Percentiles rank a stretch among this genome's conserved stretches.
Evolutionary conservation across 1,140 invertebrate genomes (phyloP).

Genomic region (Myzus persicae): DNA sequence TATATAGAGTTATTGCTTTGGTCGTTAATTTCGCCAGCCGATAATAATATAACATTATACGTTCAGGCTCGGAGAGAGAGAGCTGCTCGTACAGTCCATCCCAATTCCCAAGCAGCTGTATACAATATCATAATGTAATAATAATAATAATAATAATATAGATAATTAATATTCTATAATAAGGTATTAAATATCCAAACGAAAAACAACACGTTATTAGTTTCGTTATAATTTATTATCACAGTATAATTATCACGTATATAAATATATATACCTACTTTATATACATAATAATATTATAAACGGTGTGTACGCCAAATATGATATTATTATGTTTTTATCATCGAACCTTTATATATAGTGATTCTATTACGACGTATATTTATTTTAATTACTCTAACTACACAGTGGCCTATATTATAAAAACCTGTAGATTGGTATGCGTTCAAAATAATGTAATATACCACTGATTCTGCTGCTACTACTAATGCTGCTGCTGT

Average conservation of each 20-base stretch:
- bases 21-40: neutral
- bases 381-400: neutral
- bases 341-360: neutral
- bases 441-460: neutral
- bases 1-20: slow-evolving; percentile 1
- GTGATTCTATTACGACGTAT: neutral
- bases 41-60: neutral
- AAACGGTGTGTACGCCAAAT: neutral
- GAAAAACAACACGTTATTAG: slow-evolving; percentile 28
- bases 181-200: neutral
- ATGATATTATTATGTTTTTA: neutral
- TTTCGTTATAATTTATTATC: slow-evolving; percentile 6
- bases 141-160: slow-evolving; percentile 8
- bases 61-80: neutral
- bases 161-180: slow-evolving; percentile 20
- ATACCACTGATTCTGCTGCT: neutral
- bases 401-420: neutral
- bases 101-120: neutral
- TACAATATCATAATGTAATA: neutral
- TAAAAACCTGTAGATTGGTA: neutral
- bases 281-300: neutral
- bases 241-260: neutral
- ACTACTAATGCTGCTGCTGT: too few relatives aligned
- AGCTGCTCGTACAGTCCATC: neutral
- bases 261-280: neutral